Conservation (phyloP, 2,888 invertebrate genomes). For the Diarsia brunnea region DNA sequence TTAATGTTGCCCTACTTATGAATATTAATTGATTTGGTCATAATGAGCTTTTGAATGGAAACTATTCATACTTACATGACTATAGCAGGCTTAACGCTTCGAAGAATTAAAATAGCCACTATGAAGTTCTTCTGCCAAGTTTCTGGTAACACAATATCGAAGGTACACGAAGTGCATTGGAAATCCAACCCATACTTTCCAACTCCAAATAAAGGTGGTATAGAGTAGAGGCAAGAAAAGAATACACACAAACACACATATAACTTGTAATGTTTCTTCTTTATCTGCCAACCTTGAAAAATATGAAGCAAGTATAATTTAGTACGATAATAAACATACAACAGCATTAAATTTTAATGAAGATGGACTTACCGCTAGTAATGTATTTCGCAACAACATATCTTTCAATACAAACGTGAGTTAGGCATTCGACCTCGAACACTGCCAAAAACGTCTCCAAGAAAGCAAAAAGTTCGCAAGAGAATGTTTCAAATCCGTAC, state of each 20-base stretch:
- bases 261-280: constrained; percentile 78
- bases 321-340: constrained; percentile 26
- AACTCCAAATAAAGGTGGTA: constrained; percentile 81
- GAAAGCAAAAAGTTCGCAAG: constrained; percentile 81
- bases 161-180: constrained; percentile 82
- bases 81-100: constrained; percentile 81
- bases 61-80: constrained; percentile 81
- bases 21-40: background rate
- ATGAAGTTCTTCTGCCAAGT: constrained; percentile 78
- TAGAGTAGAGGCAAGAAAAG: constrained; percentile 80
- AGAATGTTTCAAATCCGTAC: constrained; percentile 74
- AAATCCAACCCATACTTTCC: constrained; percentile 84
- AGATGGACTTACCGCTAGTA: constrained; percentile 79
- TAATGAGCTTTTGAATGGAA: background rate
- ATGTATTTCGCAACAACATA: constrained; percentile 84
- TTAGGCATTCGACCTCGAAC: constrained; percentile 86
- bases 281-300: constrained; percentile 82
- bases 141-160: constrained; percentile 81
- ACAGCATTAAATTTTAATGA: constrained; percentile 35
- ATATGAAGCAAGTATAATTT: constrained; percentile 32
- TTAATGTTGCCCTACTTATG: background rate
- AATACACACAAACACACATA: constrained; percentile 79
- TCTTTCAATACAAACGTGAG: constrained; percentile 87
- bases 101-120: constrained; percentile 77
- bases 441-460: constrained; percentile 86